Base-by-base conservation (phyloP, 1,140 invertebrate species). In the Drosophila pectinifera region DNA sequence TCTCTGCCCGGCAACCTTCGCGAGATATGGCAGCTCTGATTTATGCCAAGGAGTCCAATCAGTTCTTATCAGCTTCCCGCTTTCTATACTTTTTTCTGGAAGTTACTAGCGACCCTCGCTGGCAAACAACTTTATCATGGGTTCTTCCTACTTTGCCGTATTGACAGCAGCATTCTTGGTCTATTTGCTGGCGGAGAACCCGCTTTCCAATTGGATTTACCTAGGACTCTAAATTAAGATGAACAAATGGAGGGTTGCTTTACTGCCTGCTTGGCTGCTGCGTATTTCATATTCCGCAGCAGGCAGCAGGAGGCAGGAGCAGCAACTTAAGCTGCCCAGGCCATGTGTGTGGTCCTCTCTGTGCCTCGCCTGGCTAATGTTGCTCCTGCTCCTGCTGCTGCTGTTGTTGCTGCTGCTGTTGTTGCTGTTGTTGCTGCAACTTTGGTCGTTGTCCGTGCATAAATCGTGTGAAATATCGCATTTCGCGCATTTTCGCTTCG, bases 391-490 rank as follows among this genome's bases (percentile, higher is more conserved):
- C 49, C 55, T 77, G 72, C n/a, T 34, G 26, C 48, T 69, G 73
- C 38, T 68, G 58, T 38, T 73, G 45, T n/a, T n/a, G n/a, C n/a
- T n/a, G n/a, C n/a, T n/a, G n/a, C 16, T 58, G 43, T n/a, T 61
- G 58, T 43, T 65, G 57, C 13, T 51, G 59, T 31, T 41, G 49
- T 41, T 83, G 65, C 69, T 81, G 63, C 85, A 84, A 75, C 84
- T 86, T 81, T 80, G 77, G 78, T 85, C 85, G 90, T 90, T 78
- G 79, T 77, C 57, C 76, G 80, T 78, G 85, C 90, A 91, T 91
- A 91, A 91, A 91, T 91, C 86, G 90, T 91, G 90, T 91, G 90
- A 91, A 91, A 91, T 91, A 91, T 91, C 90, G 76, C 90, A 91
- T 91, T 91, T 91, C 90, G 90, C 82, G 88, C 78, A 83, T 88